Conservation (phyloP, 2,113 vertebrate species). For the Grammomys surdaster region DNA sequence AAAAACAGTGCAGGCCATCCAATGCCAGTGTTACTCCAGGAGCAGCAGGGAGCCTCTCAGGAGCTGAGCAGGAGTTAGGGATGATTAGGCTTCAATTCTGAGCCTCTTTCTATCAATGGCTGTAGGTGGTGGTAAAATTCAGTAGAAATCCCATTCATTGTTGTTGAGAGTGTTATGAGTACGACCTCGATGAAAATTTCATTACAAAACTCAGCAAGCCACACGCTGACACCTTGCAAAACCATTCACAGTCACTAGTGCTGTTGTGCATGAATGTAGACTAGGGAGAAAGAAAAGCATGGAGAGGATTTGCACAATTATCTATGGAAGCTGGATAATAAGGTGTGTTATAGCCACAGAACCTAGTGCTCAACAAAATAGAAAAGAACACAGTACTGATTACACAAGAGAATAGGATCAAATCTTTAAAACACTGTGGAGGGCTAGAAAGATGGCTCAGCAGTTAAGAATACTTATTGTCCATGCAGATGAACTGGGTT, state of each 20-base stretch:
- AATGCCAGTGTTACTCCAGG: not conserved
- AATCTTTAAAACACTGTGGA: not conserved
- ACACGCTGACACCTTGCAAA: no score
- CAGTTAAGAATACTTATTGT: no score
- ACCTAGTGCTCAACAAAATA: not conserved
- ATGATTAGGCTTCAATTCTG: not conserved
- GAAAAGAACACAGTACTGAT: not conserved
- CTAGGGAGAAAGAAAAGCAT: not conserved
- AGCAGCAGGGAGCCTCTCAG: not conserved
- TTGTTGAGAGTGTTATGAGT: not conserved
- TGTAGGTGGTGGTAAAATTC: not conserved
- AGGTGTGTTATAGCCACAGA: not conserved
- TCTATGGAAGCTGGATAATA: not conserved
- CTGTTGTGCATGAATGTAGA: no score
- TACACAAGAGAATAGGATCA: no score
- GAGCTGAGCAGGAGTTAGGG: not conserved
- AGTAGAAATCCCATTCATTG: not conserved
- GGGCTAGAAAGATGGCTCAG: not conserved
- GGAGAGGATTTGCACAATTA: not conserved
- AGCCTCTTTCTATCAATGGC: not conserved
- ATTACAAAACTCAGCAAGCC: not conserved
- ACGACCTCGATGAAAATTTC: not conserved
- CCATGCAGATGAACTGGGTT: no score
- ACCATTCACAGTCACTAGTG: not conserved
- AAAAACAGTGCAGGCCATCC: not conserved